Conservation (phyloP, 2,797 vertebrate genomes). For the Pangasius sanitwongsei region DNA sequence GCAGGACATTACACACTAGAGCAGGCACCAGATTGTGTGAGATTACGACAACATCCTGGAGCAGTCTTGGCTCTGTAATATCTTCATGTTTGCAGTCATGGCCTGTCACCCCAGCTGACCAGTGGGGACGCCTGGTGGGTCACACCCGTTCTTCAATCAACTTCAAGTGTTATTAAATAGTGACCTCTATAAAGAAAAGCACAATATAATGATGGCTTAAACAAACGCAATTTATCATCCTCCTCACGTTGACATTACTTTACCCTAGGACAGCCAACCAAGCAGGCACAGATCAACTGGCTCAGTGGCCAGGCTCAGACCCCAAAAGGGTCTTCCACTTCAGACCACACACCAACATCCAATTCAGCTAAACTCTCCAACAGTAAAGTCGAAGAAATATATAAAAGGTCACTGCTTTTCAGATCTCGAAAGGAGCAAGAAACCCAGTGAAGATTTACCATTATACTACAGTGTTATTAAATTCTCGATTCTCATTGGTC, state of each 20-base stretch:
- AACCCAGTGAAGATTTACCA: background rate
- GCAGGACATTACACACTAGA: conserved; percentile 86
- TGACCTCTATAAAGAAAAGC: conserved; percentile 82
- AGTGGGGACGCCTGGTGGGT: conserved; percentile 66
- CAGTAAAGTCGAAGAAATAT: conserved; percentile 19
- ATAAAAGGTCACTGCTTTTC: conserved; percentile 18
- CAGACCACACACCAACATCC: conserved; percentile 34
- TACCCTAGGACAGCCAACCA: conserved; percentile 61
- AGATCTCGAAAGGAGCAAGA: background rate
- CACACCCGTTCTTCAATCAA: conserved; percentile 79
- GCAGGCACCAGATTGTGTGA: conserved; percentile 89
- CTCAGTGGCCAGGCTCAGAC: conserved; percentile 50
- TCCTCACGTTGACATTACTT: conserved; percentile 69
- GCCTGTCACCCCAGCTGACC: conserved; percentile 87
- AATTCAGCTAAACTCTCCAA: conserved; percentile 34
- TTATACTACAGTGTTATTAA: background rate
- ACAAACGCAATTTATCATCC: conserved; percentile 90
- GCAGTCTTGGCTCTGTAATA: conserved; percentile 79
- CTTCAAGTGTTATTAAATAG: conserved; percentile 86
- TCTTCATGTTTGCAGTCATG: conserved; percentile 86
- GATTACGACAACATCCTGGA: conserved; percentile 87
- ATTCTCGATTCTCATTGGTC: conserved; percentile 4
- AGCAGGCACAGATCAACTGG: conserved; percentile 57
- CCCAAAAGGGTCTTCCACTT: conserved; percentile 41
- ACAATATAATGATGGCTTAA: conserved; percentile 88